A percentile compares a stretch with the other conserved stretches of the same genome.
Evolutionary conservation across 2,113 vertebrate genomes (phyloP).

Genomic region (Isurus oxyrinchus): DNA sequence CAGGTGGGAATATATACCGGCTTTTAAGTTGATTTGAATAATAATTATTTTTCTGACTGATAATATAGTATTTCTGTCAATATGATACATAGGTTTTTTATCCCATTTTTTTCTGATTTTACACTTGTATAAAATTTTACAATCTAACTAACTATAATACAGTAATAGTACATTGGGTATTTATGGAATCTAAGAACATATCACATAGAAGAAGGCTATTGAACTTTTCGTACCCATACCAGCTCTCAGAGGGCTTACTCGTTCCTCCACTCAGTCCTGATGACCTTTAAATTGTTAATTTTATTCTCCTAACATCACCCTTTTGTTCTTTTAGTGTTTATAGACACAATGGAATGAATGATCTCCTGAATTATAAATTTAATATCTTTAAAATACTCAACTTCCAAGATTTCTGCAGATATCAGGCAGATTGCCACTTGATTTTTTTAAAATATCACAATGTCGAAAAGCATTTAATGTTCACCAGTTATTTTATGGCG

Average conservation of each 20-base stretch:
- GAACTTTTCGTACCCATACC: background rate
- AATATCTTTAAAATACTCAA: background rate
- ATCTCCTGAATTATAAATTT: background rate
- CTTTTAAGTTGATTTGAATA: conserved; percentile 6
- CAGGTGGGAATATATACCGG: conserved; percentile 61
- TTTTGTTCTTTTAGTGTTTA: background rate
- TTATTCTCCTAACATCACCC: background rate
- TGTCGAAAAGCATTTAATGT: background rate
- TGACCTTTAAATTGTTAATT: background rate
- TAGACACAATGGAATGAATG: background rate
- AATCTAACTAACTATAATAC: background rate
- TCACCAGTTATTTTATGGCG: background rate
- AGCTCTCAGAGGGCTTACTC: background rate
- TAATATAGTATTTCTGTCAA: background rate
- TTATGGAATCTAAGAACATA: background rate
- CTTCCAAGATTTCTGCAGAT: background rate
- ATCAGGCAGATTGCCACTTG: background rate
- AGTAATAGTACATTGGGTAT: background rate
- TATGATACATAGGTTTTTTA: background rate
- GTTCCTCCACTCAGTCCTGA: background rate
- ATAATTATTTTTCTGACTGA: background rate
- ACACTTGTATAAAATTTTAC: background rate
- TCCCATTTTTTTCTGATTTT: background rate
- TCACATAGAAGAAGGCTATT: background rate
- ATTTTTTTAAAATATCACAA: background rate